These are phyloP conservation scores for Acholoe squamosa DNA, from an alignment of 2,888 invertebrate species.

Conservation along the genomic window DNA sequence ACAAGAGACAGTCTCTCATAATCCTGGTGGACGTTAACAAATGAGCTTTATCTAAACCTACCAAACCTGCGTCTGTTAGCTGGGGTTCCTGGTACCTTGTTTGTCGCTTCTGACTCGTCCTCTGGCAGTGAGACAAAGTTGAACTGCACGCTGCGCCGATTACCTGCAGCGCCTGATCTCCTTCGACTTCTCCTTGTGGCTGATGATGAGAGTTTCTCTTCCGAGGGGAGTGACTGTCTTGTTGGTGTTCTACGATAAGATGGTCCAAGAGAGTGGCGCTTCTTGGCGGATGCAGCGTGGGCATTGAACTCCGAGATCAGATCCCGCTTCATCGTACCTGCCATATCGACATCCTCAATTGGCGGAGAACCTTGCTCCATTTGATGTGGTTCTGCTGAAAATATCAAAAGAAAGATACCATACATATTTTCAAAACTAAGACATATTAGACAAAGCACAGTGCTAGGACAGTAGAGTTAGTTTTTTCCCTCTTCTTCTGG, in stretches of 20 bases:
- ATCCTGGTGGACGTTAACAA: no score
- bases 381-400: not conserved
- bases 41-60: no score
- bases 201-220: not conserved
- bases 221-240: not conserved
- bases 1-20: no score
- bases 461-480: no score
- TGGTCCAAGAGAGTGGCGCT: not conserved
- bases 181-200: not conserved
- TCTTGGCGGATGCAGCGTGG: not conserved
- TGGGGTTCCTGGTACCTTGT: constrained; percentile 18
- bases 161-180: not conserved
- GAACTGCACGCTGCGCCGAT: constrained; percentile 18
- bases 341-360: constrained; percentile 48
- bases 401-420: no score
- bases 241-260: not conserved
- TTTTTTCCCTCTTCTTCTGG: no score
- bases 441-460: no score
- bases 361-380: constrained; percentile 18
- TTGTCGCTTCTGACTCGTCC: not conserved
- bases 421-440: no score
- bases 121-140: not conserved
- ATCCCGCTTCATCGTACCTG: constrained; percentile 23
- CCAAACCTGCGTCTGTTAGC: not conserved
- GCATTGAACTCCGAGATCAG: constrained; percentile 13